These are phyloP conservation scores for Embiotoca jacksoni DNA, from an alignment of 2,113 vertebrate genomes.

Conservation along the genomic window DNA sequence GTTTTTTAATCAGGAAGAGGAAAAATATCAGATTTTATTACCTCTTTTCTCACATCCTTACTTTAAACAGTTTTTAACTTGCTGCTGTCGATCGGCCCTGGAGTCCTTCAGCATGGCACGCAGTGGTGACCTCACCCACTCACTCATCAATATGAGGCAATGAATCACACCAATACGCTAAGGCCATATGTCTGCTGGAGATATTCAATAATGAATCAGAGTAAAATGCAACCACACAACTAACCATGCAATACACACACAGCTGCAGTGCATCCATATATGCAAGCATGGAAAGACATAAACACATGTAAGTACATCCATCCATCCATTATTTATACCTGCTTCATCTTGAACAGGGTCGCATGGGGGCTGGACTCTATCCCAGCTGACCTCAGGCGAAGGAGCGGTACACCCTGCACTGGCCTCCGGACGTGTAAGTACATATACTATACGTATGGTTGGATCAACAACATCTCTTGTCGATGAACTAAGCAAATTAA, in stretches of 20 bases:
- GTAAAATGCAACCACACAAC: slow-evolving; percentile 8
- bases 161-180: slow-evolving; percentile 1
- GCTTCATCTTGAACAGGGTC: no score
- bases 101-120: background rate
- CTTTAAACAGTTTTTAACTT: slow-evolving; percentile 23
- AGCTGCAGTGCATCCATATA: background rate
- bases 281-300: background rate
- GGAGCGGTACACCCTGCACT: no score
- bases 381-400: no score
- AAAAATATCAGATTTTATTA: background rate
- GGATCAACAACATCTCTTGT: no score
- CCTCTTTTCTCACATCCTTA: background rate
- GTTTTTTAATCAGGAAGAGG: background rate
- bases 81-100: background rate
- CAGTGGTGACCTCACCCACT: slow-evolving; percentile 27
- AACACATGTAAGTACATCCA: background rate
- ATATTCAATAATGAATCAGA: slow-evolving; percentile 9
- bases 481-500: background rate
- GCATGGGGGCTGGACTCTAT: no score
- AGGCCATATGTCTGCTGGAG: background rate
- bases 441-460: no score
- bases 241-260: background rate
- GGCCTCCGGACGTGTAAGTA: no score
- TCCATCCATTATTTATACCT: no score
- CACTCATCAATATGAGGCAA: slow-evolving; percentile 29